Evolutionary conservation across 1,140 invertebrate genomes (phyloP), one percentile per base, ranked within the genome.

Genomic region (Lucilia cuprina): DNA sequence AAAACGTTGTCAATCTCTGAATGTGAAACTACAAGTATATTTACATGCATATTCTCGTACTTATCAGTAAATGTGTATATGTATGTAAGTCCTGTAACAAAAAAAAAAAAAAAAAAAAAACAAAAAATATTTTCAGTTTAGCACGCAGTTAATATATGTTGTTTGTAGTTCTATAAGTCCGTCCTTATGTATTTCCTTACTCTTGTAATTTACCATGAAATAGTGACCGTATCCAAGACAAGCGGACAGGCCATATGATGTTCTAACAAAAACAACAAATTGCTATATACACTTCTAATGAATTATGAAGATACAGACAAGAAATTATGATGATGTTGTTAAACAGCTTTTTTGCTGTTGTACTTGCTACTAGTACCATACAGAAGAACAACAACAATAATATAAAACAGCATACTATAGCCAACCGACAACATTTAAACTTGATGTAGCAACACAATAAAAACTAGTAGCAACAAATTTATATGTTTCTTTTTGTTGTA

Each of bases 291-390:
- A 47, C 77, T 49, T 80, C 17, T 21, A 49, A 50, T 80, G 77
- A 80, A 47, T 80, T 80, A 50, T 80, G 41, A 80, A 80, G 77
- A 80, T 80, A 17, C 77, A 80, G 77, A 80, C 77, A 80, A 80
- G 77, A 80, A 80, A 80, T 80, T 80, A 80, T 80, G 77, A 80
- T 80, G 41, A 21, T 70, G 19, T 70, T 70, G 65, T 25, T 21
- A 21, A 9, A 70, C 65, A 25, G 17, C 77, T 49, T 41, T 34
- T 7, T 34, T 35, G 74, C 13, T 77, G 74, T 41, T 77, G 74
- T 34, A 14, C 8, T 75, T 34, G 30, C 12, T 41, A 77, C 34
- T 77, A 19, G 41, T 41, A 41, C 7, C 10, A 41, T 5, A 0
- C 7, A 34, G 3, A 41, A 77, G 12, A 41, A 41, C 74, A 77